Conservation (phyloP, 2,113 vertebrate genomes). For the Dipodomys ordii region DNA sequence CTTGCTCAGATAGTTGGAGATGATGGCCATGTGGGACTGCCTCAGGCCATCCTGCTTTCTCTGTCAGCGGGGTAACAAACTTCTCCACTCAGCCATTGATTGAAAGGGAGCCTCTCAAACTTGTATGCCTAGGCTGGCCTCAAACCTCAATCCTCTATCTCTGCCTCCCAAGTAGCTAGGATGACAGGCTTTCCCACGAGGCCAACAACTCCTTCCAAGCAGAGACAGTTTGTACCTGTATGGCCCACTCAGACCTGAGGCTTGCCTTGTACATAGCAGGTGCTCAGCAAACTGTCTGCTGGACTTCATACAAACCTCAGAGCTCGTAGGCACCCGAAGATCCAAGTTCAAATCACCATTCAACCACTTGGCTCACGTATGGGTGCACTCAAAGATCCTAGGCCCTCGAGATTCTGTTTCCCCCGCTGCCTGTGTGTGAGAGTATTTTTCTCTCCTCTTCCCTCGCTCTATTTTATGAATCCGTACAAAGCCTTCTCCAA, state of each 20-base stretch:
- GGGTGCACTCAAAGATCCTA: neutral
- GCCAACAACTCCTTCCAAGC: neutral
- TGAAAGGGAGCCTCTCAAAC: no score
- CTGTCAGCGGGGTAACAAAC: no score
- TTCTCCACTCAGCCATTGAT: no score
- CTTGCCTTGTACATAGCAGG: neutral
- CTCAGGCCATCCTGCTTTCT: no score
- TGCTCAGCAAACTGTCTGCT: neutral
- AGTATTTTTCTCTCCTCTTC: neutral
- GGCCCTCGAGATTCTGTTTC: neutral
- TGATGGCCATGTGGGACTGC: no score
- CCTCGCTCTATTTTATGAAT: slow-evolving; percentile 50
- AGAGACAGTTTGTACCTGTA: neutral
- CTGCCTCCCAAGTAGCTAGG: no score
- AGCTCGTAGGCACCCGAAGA: neutral
- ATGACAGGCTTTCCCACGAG: neutral
- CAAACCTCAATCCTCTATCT: no score
- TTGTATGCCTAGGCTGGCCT: no score
- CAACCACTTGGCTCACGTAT: neutral
- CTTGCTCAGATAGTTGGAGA: no score
- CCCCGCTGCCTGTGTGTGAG: neutral
- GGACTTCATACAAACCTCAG: neutral
- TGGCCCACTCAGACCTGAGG: rapidly evolving
- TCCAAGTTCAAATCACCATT: neutral
- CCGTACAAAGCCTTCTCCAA: slow-evolving; percentile 55